These are phyloP conservation scores for Sussaba pulchella DNA, from an alignment of 2,888 invertebrate species.

Conservation along the genomic window DNA sequence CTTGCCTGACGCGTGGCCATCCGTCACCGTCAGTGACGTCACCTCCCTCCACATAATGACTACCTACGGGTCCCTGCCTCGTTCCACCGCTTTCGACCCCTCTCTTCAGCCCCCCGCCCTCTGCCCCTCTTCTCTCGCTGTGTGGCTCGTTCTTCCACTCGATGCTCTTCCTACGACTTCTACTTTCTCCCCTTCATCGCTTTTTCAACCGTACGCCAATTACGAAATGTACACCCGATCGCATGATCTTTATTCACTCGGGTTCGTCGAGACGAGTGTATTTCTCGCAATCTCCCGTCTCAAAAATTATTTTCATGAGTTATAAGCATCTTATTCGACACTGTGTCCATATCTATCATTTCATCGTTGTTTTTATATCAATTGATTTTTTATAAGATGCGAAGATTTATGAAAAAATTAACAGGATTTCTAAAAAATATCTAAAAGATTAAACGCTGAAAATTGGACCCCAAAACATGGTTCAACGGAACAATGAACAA, in stretches of 20 bases:
- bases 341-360: neutral
- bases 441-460: too few relatives aligned
- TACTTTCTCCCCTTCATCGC: constrained; percentile 49
- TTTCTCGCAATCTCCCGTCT: neutral
- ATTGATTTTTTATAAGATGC: too few relatives aligned
- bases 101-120: constrained; percentile 42
- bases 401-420: neutral
- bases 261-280: constrained; percentile 4
- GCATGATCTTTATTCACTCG: constrained; percentile 25
- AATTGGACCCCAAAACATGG: too few relatives aligned
- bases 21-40: constrained; percentile 85
- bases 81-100: constrained; percentile 18
- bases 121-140: too few relatives aligned
- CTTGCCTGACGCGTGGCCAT: constrained; percentile 84
- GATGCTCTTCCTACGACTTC: constrained; percentile 42
- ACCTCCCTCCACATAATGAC: constrained; percentile 84
- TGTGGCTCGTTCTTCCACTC: constrained; percentile 51
- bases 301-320: neutral
- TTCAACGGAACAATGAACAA: too few relatives aligned
- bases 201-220: constrained; percentile 45
- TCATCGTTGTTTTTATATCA: too few relatives aligned
- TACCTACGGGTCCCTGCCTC: constrained; percentile 80
- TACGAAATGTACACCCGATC: constrained; percentile 43
- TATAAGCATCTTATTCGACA: neutral
- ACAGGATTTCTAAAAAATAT: neutral